Evolutionary conservation across 2,888 invertebrate species (phyloP).

Genomic region (Cepaea hortensis): DNA sequence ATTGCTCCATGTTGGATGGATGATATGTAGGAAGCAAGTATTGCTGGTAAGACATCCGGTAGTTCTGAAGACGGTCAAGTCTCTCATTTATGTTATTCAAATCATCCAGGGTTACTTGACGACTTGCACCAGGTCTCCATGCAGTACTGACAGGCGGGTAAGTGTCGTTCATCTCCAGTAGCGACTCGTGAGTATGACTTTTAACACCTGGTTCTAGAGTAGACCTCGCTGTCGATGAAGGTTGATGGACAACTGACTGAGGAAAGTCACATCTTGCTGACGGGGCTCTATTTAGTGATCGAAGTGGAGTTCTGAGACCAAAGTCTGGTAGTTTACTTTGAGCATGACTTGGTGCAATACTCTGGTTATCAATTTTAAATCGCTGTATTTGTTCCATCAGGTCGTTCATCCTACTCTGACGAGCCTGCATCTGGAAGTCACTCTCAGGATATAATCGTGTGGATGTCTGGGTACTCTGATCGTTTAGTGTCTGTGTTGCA

Average conservation of each 20-base stretch:
- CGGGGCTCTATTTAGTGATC: conserved; percentile 58
- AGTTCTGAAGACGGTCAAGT: conserved; percentile 64
- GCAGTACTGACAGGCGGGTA: conserved; percentile 31
- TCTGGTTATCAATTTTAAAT: conserved; percentile 60
- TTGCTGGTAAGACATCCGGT: conserved; percentile 60
- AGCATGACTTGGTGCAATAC: conserved; percentile 43
- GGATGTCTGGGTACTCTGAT: conserved; percentile 68
- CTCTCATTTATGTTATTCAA: conserved; percentile 65
- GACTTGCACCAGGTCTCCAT: conserved; percentile 22
- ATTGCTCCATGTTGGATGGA: conserved; percentile 49
- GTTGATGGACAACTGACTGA: background rate
- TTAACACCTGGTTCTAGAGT: conserved; percentile 31
- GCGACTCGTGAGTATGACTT: conserved; percentile 40
- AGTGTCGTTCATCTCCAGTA: conserved; percentile 24
- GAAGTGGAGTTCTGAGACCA: conserved; percentile 52
- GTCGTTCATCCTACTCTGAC: conserved; percentile 63
- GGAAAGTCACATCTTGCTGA: conserved; percentile 60
- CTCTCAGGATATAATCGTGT: conserved; percentile 65
- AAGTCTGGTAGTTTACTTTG: conserved; percentile 48
- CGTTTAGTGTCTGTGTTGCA: conserved; percentile 64
- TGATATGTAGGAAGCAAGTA: conserved; percentile 48
- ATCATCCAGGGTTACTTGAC: conserved; percentile 66
- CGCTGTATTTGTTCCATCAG: conserved; percentile 65
- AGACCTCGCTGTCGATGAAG: conserved; percentile 12
- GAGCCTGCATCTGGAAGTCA: conserved; percentile 59